phyloP scores from a whole-genome alignment of 2,113 vertebrate genomes.

The Pelusios castaneus region DNA sequence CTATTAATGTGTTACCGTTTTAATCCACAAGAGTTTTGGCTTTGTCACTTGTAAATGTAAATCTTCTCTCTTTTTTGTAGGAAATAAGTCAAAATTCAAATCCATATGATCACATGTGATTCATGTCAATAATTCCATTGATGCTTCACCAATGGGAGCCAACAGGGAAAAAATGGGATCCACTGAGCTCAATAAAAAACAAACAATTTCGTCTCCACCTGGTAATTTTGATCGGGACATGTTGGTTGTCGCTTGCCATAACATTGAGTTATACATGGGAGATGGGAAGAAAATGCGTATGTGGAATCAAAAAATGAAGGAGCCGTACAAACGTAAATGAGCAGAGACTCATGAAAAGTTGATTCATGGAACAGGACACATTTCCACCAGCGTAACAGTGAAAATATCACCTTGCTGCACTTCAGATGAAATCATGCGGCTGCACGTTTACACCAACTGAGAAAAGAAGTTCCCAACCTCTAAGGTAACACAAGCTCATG shows the following conservation, averaged over 20 bases:
- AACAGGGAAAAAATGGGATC: no score
- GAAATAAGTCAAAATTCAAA: not conserved
- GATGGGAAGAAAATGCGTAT: not conserved
- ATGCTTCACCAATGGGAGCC: no score
- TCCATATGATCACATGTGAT: no score
- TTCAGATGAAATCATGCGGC: not conserved
- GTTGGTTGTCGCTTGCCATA: not conserved
- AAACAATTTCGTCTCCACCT: not conserved
- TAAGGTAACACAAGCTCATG: not conserved
- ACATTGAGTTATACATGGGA: not conserved
- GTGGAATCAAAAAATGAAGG: not conserved
- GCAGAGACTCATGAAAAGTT: not conserved
- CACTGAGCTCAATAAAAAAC: no score
- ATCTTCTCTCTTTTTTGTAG: not conserved
- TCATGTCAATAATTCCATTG: no score
- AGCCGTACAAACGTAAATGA: not conserved
- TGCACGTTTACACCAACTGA: not conserved
- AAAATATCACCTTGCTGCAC: not conserved
- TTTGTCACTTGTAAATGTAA: not conserved
- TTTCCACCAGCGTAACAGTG: not conserved
- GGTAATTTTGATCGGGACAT: not conserved
- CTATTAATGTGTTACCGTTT: slow-evolving; percentile 25
- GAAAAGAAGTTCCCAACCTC: not conserved
- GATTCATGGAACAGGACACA: not conserved
- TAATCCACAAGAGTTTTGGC: slow-evolving; percentile 12